phyloP scores from a whole-genome alignment of 2,888 invertebrate genomes.

The Parnassius orleans region DNA sequence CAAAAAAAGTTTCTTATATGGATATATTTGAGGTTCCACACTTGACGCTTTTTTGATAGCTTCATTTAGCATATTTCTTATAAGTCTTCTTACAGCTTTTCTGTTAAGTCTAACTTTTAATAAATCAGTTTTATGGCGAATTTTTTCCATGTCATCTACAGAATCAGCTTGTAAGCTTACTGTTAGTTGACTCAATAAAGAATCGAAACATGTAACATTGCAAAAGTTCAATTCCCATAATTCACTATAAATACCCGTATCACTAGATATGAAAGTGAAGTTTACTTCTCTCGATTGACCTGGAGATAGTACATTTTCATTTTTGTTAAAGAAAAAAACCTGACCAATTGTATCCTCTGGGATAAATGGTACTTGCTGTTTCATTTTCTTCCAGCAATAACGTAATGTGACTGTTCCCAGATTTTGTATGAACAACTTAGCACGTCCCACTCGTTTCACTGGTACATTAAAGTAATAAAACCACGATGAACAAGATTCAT shows the following conservation, averaged over 20 bases:
- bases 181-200: slow-evolving; percentile 46
- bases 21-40: slow-evolving; percentile 52
- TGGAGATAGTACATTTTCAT: slow-evolving; percentile 74
- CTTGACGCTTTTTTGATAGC: slow-evolving; percentile 45
- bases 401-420: slow-evolving; percentile 70
- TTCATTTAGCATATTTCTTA: slow-evolving; percentile 44
- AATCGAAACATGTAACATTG: slow-evolving; percentile 64
- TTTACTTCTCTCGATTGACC: slow-evolving; percentile 65
- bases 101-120: slow-evolving; percentile 48
- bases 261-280: slow-evolving; percentile 71
- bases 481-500: slow-evolving; percentile 57
- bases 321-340: slow-evolving; percentile 81
- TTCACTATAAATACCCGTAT: slow-evolving; percentile 63
- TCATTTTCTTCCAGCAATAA: slow-evolving; percentile 74
- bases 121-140: slow-evolving; percentile 41
- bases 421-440: slow-evolving; percentile 68
- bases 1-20: slow-evolving; percentile 59
- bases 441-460: slow-evolving; percentile 51
- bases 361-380: slow-evolving; percentile 50
- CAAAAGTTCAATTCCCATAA: slow-evolving; percentile 71
- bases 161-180: slow-evolving; percentile 62
- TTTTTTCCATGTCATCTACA: slow-evolving; percentile 45
- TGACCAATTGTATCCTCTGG: slow-evolving; percentile 54
- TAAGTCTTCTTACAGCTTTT: slow-evolving; percentile 46
- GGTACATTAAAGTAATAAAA: slow-evolving; percentile 68